Evolutionary conservation across 1,140 invertebrate genomes (phyloP), one percentile per base, ranked within the genome.

Genomic region (Semibalanus balanoides): DNA sequence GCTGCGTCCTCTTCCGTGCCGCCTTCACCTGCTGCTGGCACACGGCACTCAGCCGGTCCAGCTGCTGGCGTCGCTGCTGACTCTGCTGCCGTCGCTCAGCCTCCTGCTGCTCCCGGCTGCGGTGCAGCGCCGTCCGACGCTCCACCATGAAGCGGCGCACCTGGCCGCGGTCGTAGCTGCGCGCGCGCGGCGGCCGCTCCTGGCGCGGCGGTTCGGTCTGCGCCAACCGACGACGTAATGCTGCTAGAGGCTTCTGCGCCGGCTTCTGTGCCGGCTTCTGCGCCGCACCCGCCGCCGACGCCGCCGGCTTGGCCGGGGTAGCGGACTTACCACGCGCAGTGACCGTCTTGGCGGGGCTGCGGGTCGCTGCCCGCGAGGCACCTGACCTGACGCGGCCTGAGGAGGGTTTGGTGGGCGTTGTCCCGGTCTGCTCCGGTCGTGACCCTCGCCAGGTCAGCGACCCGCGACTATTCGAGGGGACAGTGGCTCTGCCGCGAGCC

Each of bases 151-250:
- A 76, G 31, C 70, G 76, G 31, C 76, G 76, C 28, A 76, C 75
- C 35, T 76, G 73, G n/a, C 70, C 76, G 14, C 76, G 76, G 35
- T 76, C 76, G 76, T 76, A 76, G 72, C 75, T 69, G 17, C 76
- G 76, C n/a, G 35, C 0, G 17, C 76, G 69, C 51, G 43, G 43
- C 31, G 22, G 25, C 3, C 71, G 71, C 71, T 75, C 71, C 71
- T 35, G 5, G 43, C 31, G 74, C 22, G 22, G 14, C 25, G 74
- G 51, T 19, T 64, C 51, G 11, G 51, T 25, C 14, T 25, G 51
- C 51, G 51, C 51, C 22, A 64, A 19, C 7, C 51, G 51, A 1
- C 51, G 51, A 19, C 51, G 51, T 19, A 64, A 1, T 19, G 11
- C 51, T 19, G 22, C 51, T 19, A 64, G 51, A 7, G 51, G 51